Evolutionary conservation across 2,113 vertebrate genomes (phyloP).

Genomic region (Eira barbara): DNA sequence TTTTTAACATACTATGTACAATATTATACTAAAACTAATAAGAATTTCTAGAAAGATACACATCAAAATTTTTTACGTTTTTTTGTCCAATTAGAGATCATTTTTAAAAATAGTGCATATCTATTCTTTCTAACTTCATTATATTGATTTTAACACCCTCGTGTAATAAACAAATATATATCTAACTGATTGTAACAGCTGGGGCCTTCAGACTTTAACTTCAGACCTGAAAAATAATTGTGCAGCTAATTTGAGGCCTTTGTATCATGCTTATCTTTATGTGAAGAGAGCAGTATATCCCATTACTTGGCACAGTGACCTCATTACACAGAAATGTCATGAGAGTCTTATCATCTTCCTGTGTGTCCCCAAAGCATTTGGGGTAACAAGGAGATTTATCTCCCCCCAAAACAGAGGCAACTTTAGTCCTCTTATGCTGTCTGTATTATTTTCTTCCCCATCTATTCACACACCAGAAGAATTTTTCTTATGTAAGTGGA

Average conservation of each 20-base stretch:
- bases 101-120: background rate
- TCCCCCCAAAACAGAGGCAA: constrained; percentile 47
- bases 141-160: background rate
- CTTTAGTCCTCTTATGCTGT: constrained; percentile 40
- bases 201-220: background rate
- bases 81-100: background rate
- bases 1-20: background rate
- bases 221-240: background rate
- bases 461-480: constrained; percentile 37
- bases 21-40: background rate
- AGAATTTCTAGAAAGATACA: background rate
- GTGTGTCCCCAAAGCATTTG: constrained; percentile 26
- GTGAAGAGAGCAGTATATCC: background rate
- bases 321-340: background rate
- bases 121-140: background rate
- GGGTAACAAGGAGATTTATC: constrained; percentile 9
- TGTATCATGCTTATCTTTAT: background rate
- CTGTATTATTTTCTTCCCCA: constrained; percentile 24
- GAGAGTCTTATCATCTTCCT: constrained; percentile 25
- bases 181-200: background rate
- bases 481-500: constrained; percentile 42
- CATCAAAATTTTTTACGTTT: background rate
- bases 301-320: background rate
- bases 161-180: background rate
- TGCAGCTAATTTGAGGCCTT: background rate